Base-by-base conservation (phyloP, 2,113 vertebrate genomes). In the Pygoscelis antarcticus region DNA sequence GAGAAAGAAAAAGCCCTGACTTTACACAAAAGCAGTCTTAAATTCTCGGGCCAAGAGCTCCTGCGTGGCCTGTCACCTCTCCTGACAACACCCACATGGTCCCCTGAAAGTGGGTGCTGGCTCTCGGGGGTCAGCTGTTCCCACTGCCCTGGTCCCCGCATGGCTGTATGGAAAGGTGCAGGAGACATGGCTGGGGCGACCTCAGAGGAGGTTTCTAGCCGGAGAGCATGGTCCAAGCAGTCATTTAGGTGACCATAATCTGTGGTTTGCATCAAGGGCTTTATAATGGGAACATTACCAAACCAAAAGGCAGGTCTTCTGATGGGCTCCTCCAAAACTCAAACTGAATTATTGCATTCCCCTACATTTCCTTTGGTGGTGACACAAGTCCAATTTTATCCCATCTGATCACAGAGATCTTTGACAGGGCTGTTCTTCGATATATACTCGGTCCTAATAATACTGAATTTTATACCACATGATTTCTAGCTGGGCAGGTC, bases 101-200 rank as follows among this genome's bases (percentile, higher is more conserved):
- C 7, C 25, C 22, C 34, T 62, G 58, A 22, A 58, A 77, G 34
- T 74, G 5, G 23, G 12, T 60, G 46, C 54, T 66, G 51, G 30
- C 22, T 66, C 13, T 30, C 0, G 0, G 20, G 19, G 16, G 6
- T 71, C 19, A 51, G 40, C 4, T 2, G 0, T 78, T 87, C 18
- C 26, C 2, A 1, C 44, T 86, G 68, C 15, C 52, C 10, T 0
- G 2, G 7, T 77, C 34, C 19, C 21, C 6, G 4, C 16, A 3
- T 15, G 38, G 21, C 55, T 6, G 1, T 36, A 26, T 26, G 17
- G 47, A 44, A 70, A 27, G 19, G 36, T 75, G 36, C 13, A 44
- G 77, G 13, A 66, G 55, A 11, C 16, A 3, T 20, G 26, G 15
- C 6, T 77, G 60, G 2, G 27, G 18, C 1, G 14, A 26, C 25